Conservation (phyloP, 2,888 invertebrate species). For the Uloborus plumipes region DNA sequence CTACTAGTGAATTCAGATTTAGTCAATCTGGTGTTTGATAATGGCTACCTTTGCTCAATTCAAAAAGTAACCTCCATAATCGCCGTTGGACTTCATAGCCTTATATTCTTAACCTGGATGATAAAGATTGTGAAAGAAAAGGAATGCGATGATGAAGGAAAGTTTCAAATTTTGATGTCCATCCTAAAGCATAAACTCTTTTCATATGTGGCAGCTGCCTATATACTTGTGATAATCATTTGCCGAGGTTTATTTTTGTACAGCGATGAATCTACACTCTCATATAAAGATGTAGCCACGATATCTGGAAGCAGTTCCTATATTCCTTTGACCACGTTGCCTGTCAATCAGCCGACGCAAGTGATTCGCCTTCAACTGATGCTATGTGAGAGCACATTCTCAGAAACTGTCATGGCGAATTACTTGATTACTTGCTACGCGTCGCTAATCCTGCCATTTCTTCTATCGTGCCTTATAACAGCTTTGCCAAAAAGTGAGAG, state of each 20-base stretch:
- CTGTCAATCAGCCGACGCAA: conserved; percentile 24
- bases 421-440: conserved; percentile 27
- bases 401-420: conserved; percentile 2
- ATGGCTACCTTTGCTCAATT: conserved; percentile 31
- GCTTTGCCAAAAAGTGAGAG: neutral
- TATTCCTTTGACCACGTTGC: conserved; percentile 14
- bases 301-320: conserved; percentile 8
- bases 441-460: conserved; percentile 16
- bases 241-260: conserved; percentile 10
- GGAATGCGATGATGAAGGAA: too few species aligned
- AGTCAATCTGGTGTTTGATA: conserved; percentile 28
- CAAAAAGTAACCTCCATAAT: conserved; percentile 35
- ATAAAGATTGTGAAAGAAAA: neutral
- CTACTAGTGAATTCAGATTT: conserved; percentile 23
- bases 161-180: too few species aligned
- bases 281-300: conserved; percentile 31
- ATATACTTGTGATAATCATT: conserved; percentile 16
- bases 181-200: conserved; percentile 1
- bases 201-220: conserved; percentile 2
- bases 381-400: conserved; percentile 39
- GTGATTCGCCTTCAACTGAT: conserved; percentile 35
- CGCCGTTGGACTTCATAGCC: conserved; percentile 27
- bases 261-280: conserved; percentile 12
- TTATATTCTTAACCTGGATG: conserved; percentile 40
- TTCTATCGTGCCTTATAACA: conserved; percentile 1